A percentile compares a stretch with the other conserved stretches of the same genome.
Evolutionary conservation across 2,113 vertebrate species (phyloP).

Genomic region (Probosciger aterrimus): DNA sequence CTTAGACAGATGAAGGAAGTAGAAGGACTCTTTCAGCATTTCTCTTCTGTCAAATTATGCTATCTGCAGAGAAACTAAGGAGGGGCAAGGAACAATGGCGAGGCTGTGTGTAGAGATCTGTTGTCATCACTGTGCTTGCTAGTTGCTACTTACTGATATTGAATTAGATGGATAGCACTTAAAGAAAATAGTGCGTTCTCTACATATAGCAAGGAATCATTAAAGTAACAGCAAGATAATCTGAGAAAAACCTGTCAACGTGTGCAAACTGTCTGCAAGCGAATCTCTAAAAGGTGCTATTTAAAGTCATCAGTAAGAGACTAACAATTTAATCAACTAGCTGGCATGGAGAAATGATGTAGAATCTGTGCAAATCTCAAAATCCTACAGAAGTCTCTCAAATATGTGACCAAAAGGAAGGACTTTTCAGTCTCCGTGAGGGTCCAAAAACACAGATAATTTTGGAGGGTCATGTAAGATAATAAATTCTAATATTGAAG

Average conservation of each 20-base stretch:
- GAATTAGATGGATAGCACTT: background rate
- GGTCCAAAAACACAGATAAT: background rate
- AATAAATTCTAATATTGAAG: constrained; percentile 2
- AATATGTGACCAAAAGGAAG: background rate
- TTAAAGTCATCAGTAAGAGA: background rate
- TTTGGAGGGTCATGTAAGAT: background rate
- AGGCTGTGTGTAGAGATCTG: background rate
- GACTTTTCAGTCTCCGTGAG: background rate
- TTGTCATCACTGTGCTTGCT: background rate
- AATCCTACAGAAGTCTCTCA: background rate
- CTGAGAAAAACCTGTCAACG: background rate
- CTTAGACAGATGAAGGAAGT: background rate
- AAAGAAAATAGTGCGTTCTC: background rate
- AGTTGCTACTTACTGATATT: background rate
- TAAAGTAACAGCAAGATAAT: background rate
- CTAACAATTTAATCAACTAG: background rate
- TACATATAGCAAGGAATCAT: background rate
- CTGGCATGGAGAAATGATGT: background rate
- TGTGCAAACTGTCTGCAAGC: background rate
- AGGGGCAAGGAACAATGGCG: background rate
- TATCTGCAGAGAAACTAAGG: background rate
- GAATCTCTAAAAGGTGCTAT: background rate
- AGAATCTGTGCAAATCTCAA: background rate
- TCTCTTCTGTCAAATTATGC: background rate
- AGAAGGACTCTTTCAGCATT: background rate